Evolutionary conservation across 2,797 vertebrate species (phyloP), one percentile per base, ranked within the genome.

Genomic region (Pangasius djambal): DNA sequence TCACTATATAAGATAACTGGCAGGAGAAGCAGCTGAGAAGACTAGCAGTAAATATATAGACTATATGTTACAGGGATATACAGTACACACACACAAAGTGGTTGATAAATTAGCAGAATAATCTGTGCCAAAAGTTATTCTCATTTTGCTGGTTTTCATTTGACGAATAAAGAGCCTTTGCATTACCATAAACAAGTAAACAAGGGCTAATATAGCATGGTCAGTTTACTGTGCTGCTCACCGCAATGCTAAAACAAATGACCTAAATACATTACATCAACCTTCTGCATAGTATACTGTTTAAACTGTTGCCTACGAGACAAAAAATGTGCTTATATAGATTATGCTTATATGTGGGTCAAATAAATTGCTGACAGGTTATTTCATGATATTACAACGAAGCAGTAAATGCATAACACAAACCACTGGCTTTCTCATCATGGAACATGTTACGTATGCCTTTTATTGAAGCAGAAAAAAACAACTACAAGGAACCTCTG

Each of bases 381-480:
- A 82, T 61, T 59, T 37, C 4, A 37, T 82, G 20, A 15, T 82
- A 59, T 40, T 82, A 61, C 20, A 83, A 44, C 63, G 37, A 2
- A 61, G 34, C 13, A 13, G 2, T 59, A 44, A 74, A 61, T 70
- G 52, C 31, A 40, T 31, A 57, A 28, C 44, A n/a, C 48, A 34
- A 40, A 34, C 69, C 25, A 22, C 50, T 72, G 34, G 59, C 18
- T 31, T 48, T 88, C 77, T 92, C 93, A 91, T 92, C 90, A 90
- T 91, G 90, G 91, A 83, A 4, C 89, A 93, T 94, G 94, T 94
- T 94, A 95, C 92, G 87, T 44, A 93, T 94, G 93, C 92, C 91
- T 95, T 94, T 95, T 92, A 93, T 94, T 67, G 59, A 83, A 15
- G 59, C 79, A 44, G 37, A 1, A 28, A 37, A 37, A 44, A 22